phyloP scores from a whole-genome alignment of 2,888 invertebrate species.

The Ceratothoa steindachneri region DNA sequence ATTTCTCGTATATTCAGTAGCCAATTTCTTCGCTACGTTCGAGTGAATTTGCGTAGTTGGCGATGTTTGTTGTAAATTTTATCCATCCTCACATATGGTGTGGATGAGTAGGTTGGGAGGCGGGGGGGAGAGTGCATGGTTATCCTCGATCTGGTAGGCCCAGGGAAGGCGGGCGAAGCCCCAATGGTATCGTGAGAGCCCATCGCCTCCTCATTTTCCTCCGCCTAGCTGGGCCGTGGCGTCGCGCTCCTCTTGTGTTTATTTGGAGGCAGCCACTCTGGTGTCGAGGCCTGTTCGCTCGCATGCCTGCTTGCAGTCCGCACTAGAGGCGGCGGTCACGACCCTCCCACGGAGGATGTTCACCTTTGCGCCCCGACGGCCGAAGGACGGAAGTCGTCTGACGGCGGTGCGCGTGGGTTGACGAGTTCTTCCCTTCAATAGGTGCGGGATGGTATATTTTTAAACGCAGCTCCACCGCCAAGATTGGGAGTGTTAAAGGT shows the following conservation, averaged over 20 bases:
- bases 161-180: not conserved
- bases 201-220: too few species aligned
- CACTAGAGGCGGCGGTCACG: not conserved
- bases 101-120: too few species aligned
- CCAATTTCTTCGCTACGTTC: too few species aligned
- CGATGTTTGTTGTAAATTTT: too few species aligned
- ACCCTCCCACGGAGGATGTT: not conserved
- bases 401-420: not conserved
- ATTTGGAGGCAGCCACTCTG: not conserved
- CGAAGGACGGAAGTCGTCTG: not conserved
- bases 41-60: too few species aligned
- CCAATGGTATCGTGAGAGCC: not conserved
- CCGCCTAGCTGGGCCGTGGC: too few species aligned
- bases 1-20: too few species aligned
- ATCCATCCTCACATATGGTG: too few species aligned
- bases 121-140: too few species aligned
- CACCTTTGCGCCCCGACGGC: not conserved
- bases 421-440: not conserved
- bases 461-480: not conserved
- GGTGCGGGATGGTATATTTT: not conserved
- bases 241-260: not conserved
- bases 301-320: not conserved
- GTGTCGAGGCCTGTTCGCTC: not conserved
- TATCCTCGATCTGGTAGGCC: too few species aligned
- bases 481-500: not conserved